Evolutionary conservation across 2,888 invertebrate species (phyloP), one percentile per base, ranked within the genome.

Genomic region (Tupiocoris notatus): DNA sequence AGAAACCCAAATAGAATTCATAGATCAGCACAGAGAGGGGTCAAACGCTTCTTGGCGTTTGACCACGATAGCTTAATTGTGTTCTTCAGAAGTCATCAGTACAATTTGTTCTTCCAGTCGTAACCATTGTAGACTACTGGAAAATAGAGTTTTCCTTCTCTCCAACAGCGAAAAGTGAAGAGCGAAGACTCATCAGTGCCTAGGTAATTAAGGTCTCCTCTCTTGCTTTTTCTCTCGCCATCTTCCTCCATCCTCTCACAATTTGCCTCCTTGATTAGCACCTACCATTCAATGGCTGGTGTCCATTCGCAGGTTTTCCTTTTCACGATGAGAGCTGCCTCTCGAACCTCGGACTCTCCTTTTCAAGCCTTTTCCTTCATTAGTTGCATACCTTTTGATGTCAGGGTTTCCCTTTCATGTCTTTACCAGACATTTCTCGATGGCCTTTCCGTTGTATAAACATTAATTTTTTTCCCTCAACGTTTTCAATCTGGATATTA

Each of bases 311-410:
- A 21, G 21, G 18, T 18, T 67, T 22, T 56, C 17, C n/a, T 24
- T 65, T 65, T n/a, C 39, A 23, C 65, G 16, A 18, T 65, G 24
- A 24, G 12, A n/a, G 12, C 39, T 3, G 39, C 39, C 39, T 39
- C 39, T 39, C 39, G 39, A 39, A 39, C 39, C 39, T 39, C 39
- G 39, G 65, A n/a, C n/a, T n/a, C n/a, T n/a, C 56, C 56, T 21
- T 54, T 67, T 67, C 18, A 54, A 67, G 67, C 54, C 54, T 67
- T 67, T 67, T 67, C 56, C 67, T 56, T 67, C 67, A 67, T 67
- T 67, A 67, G 54, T 56, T 67, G 67, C 67, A 67, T 67, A 24
- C 56, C 67, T 57, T 67, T 67, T 67, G 67, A 67, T 22, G 67
- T 67, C 22, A 16, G 54, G 18, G n/a, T 16, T 16, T 67, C 21